These are phyloP conservation scores for Cryptus armator DNA, from an alignment of 2,888 invertebrate genomes.

Conservation along the genomic window DNA sequence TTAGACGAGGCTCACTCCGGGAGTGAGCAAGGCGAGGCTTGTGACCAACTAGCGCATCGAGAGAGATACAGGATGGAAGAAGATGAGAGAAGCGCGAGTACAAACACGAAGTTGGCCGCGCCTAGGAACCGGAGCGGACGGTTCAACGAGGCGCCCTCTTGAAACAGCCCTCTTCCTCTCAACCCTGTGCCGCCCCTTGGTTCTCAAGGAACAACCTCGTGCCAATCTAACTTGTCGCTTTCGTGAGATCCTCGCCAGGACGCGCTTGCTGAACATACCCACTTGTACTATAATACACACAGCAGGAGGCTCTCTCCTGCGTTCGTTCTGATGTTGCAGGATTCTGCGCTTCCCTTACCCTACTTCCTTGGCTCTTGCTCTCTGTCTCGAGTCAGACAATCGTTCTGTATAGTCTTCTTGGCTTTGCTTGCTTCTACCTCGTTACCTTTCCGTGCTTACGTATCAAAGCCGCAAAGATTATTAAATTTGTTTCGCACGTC, in stretches of 20 bases:
- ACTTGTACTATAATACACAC: constrained; percentile 53
- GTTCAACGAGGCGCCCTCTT: constrained; percentile 56
- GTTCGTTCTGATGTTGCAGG: constrained; percentile 22
- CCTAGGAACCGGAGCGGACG: constrained; percentile 35
- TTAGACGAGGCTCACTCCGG: constrained; percentile 48
- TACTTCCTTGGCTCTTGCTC: not conserved
- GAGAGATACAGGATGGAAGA: not conserved
- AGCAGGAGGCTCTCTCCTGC: constrained; percentile 8
- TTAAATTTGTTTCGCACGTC: not conserved
- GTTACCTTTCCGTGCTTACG: not conserved
- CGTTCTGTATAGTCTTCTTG: not conserved
- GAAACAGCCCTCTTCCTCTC: constrained; percentile 2
- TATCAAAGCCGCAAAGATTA: not conserved
- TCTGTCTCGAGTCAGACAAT: not conserved
- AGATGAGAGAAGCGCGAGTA: constrained; percentile 26
- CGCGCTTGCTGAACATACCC: constrained; percentile 25
- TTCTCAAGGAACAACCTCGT: constrained; percentile 60
- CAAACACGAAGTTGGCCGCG: constrained; percentile 51
- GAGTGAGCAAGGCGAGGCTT: constrained; percentile 24
- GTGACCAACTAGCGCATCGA: not conserved
- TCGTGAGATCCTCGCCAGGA: constrained; percentile 55
- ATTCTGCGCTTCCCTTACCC: not conserved
- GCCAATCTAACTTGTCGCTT: constrained; percentile 70
- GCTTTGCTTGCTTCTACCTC: not conserved
- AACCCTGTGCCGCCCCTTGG: not conserved